phyloP scores from a whole-genome alignment of 2,113 vertebrate genomes.

The Thomomys bottae region DNA sequence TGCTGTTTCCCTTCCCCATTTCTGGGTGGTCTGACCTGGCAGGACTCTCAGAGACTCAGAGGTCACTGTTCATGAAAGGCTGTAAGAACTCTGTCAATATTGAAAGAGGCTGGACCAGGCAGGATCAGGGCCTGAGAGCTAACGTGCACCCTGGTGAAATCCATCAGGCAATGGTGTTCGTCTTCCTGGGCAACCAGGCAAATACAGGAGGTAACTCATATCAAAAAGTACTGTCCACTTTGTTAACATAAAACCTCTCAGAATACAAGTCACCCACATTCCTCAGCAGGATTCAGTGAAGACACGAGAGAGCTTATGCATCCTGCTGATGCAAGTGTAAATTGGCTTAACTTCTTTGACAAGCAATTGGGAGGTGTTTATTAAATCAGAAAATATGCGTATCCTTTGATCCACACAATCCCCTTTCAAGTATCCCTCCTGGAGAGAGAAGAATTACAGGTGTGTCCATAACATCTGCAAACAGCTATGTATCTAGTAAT shows the following conservation, averaged over 20 bases:
- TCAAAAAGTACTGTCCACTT: not conserved
- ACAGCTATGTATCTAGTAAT: not conserved
- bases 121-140: not conserved
- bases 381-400: not conserved
- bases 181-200: not conserved
- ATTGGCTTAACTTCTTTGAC: not conserved
- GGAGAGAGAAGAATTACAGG: not conserved
- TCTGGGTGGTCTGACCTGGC: not conserved
- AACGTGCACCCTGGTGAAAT: not conserved
- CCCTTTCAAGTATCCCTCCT: not conserved
- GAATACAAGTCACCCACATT: not conserved
- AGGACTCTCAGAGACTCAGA: not conserved
- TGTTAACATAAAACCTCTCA: not conserved
- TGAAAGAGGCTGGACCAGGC: not conserved
- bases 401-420: not conserved
- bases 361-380: not conserved
- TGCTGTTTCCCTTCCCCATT: not conserved
- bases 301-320: not conserved
- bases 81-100: not conserved
- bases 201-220: not conserved
- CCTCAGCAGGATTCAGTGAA: not conserved
- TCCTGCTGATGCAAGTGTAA: not conserved
- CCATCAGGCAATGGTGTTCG: not conserved
- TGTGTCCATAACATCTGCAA: not conserved
- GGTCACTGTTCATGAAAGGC: not conserved